phyloP scores from a whole-genome alignment of 23 tunicate genomes.

The Styela clava region DNA sequence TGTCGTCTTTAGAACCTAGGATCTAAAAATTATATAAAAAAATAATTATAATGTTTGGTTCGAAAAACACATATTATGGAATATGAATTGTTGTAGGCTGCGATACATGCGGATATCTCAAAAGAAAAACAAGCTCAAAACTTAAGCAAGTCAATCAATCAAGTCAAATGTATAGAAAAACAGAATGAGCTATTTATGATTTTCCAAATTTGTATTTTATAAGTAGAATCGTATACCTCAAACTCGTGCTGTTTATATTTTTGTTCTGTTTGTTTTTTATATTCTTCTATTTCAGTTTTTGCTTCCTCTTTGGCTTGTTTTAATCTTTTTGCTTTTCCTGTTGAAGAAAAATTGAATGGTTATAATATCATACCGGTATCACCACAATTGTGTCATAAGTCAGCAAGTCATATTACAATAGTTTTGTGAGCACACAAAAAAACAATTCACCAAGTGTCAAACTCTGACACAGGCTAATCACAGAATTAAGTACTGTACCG shows the following conservation, averaged over 20 bases:
- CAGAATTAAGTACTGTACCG: too few relatives aligned
- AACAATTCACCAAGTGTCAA: background rate
- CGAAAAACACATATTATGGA: background rate
- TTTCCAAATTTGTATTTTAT: too few relatives aligned
- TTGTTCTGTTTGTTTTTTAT: constrained; percentile 42
- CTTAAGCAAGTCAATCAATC: too few relatives aligned
- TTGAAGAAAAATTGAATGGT: background rate
- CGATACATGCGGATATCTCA: background rate
- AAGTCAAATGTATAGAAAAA: too few relatives aligned
- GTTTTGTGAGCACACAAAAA: background rate
- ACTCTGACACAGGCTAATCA: background rate
- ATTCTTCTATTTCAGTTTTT: constrained; percentile 67
- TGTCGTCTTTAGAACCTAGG: constrained; percentile 77
- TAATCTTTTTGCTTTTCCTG: constrained; percentile 65
- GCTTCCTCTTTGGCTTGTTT: constrained; percentile 93
- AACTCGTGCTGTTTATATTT: constrained; percentile 51
- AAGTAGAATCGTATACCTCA: too few relatives aligned
- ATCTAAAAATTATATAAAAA: too few relatives aligned
- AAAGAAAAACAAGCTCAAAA: background rate
- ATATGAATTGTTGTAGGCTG: background rate
- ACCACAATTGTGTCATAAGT: background rate
- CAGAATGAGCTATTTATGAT: too few relatives aligned
- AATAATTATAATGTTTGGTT: background rate
- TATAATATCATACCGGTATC: background rate
- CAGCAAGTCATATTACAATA: too few relatives aligned